These are phyloP conservation scores for Halcyon badia DNA, from an alignment of 2,797 vertebrate species.

Conservation along the genomic window DNA sequence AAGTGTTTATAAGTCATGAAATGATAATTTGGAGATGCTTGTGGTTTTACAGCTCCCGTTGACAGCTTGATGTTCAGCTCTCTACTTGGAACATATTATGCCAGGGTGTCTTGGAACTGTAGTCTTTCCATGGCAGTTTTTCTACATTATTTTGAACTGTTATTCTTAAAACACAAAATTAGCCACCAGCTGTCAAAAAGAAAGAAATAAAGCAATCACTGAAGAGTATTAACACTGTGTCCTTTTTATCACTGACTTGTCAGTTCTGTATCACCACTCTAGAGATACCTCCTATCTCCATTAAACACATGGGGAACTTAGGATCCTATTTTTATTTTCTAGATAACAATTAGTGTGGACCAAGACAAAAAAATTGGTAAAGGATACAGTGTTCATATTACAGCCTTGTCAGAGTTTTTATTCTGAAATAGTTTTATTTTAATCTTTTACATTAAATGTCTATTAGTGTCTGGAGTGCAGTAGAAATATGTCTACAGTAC, in stretches of 20 bases:
- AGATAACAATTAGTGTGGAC: not conserved
- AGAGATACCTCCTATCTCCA: not conserved
- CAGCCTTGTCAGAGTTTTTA: not conserved
- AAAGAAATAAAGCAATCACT: not conserved
- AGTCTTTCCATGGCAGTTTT: not conserved
- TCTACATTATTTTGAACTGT: not conserved
- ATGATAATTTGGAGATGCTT: not conserved
- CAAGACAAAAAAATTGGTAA: not conserved
- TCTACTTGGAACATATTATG: not conserved
- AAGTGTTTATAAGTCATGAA: slow-evolving; percentile 10
- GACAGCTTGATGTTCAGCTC: not conserved
- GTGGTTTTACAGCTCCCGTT: not conserved
- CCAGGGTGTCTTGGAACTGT: not conserved
- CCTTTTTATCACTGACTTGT: not conserved
- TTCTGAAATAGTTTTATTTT: not conserved
- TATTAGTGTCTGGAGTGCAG: not conserved
- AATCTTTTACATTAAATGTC: not conserved
- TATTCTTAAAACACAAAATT: not conserved
- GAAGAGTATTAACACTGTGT: not conserved
- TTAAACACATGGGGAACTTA: not conserved
- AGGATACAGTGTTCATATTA: not conserved
- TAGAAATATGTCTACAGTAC: not conserved
- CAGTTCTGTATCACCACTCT: not conserved
- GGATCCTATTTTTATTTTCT: not conserved
- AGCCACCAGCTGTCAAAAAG: not conserved